Percentiles rank a stretch among this genome's conserved stretches.
phyloP scores from a whole-genome alignment of 2,113 vertebrate genomes.

The Mobula birostris region DNA sequence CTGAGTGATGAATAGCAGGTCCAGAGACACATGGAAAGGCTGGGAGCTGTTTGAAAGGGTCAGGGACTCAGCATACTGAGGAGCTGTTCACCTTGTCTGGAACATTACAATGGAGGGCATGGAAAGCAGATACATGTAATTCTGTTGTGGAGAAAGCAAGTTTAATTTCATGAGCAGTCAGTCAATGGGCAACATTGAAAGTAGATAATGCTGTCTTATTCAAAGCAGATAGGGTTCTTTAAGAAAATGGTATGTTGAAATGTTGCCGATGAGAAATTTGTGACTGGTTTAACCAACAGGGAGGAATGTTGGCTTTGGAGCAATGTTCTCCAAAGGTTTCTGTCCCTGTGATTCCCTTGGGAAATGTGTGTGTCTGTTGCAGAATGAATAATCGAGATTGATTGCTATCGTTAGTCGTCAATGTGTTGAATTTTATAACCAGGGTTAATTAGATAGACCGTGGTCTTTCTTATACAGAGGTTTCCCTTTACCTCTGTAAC shows the following conservation, averaged over 20 bases:
- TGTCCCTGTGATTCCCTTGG: not conserved
- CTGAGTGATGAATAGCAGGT: not conserved
- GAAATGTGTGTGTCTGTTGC: not conserved
- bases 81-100: not conserved
- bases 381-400: not conserved
- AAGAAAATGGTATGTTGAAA: not conserved
- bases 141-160: not conserved
- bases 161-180: not conserved
- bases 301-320: not conserved
- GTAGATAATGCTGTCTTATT: not conserved
- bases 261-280: not conserved
- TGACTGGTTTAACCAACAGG: not conserved
- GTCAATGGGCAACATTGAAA: not conserved
- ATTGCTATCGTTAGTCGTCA: not conserved
- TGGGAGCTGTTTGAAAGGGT: no score
- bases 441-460: not conserved
- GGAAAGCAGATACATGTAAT: not conserved
- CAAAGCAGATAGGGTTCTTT: not conserved
- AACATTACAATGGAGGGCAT: not conserved
- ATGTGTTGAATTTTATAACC: not conserved
- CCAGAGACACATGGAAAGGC: not conserved
- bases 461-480: not conserved
- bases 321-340: not conserved
- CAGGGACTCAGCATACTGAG: not conserved
- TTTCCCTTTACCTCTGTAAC: not conserved